Evolutionary conservation across 2,113 vertebrate species (phyloP).

Genomic region (Oxygymnocypris stewartii): DNA sequence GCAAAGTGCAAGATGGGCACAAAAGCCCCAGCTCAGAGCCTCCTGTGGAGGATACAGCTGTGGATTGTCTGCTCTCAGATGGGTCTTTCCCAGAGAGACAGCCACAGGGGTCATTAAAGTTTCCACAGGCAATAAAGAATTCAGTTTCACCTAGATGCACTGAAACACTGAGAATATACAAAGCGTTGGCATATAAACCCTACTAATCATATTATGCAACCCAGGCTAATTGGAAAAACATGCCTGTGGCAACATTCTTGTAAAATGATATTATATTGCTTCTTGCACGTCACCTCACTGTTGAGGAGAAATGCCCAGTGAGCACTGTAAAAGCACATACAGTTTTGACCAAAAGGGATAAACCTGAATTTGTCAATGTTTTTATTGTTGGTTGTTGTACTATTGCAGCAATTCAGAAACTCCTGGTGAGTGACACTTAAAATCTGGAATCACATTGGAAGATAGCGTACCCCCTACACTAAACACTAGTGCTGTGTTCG

Average conservation of each 20-base stretch:
- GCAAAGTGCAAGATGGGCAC: slow-evolving; percentile 19
- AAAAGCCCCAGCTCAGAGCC: background rate
- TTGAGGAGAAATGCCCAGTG: background rate
- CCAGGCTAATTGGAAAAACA: background rate
- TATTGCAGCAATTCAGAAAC: background rate
- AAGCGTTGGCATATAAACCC: slow-evolving; percentile 30
- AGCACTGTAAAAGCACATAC: background rate
- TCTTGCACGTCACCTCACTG: background rate
- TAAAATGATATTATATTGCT: background rate
- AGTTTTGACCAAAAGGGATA: background rate
- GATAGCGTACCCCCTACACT: background rate
- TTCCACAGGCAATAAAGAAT: background rate
- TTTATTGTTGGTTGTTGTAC: background rate
- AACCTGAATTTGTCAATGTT: background rate
- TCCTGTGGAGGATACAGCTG: background rate
- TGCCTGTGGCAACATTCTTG: background rate
- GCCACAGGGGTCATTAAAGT: background rate
- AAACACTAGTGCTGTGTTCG: too few relatives aligned
- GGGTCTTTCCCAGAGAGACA: slow-evolving; percentile 17
- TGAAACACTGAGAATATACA: slow-evolving; percentile 3
- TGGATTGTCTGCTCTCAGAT: background rate
- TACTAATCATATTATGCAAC: slow-evolving; percentile 33
- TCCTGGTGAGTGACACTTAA: background rate
- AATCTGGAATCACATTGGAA: background rate
- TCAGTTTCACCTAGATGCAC: slow-evolving; percentile 10